A percentile compares a stretch with the other conserved stretches of the same genome.
Evolutionary conservation across 2,888 invertebrate species (phyloP).

Genomic region (Listrodromus nycthemerus): DNA sequence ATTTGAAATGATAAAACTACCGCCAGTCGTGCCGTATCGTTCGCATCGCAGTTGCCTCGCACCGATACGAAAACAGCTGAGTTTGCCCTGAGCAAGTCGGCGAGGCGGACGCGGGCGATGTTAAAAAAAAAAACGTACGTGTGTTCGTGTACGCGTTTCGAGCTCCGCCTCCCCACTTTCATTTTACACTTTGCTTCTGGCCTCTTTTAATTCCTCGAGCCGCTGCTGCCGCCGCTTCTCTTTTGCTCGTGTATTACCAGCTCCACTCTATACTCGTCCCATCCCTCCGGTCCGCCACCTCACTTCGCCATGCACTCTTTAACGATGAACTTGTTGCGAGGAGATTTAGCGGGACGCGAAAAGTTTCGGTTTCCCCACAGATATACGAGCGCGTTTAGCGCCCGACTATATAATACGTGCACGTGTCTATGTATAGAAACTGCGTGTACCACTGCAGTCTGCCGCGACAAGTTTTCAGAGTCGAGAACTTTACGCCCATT

Average conservation of each 20-base stretch:
- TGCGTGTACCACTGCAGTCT: conserved; percentile 13
- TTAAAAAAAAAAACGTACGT: background rate
- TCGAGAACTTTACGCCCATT: conserved; percentile 60
- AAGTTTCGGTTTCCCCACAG: conserved; percentile 54
- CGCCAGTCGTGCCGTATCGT: background rate
- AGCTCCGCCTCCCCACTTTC: conserved; percentile 43
- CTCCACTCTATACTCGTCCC: conserved; percentile 12
- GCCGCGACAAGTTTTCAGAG: conserved; percentile 43
- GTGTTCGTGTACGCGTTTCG: background rate
- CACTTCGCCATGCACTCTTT: conserved; percentile 35
- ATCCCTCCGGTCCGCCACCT: conserved; percentile 3
- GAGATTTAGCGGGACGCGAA: conserved; percentile 66
- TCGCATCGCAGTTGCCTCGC: conserved; percentile 2
- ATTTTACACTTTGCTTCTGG: conserved; percentile 34
- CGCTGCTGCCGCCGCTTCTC: background rate
- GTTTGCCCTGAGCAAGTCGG: conserved; percentile 54
- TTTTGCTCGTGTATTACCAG: conserved; percentile 42
- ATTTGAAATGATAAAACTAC: too few species aligned
- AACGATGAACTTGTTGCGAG: conserved; percentile 66
- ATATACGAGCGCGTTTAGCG: conserved; percentile 45
- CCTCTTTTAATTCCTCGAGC: conserved; percentile 51
- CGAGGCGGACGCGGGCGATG: conserved; percentile 40
- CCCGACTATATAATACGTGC: background rate
- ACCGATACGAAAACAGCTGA: conserved; percentile 15
- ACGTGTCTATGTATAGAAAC: conserved; percentile 10